These are phyloP conservation scores for Muricea muricata DNA, from an alignment of 92 coral and sea anemone genomes.

Conservation along the genomic window DNA sequence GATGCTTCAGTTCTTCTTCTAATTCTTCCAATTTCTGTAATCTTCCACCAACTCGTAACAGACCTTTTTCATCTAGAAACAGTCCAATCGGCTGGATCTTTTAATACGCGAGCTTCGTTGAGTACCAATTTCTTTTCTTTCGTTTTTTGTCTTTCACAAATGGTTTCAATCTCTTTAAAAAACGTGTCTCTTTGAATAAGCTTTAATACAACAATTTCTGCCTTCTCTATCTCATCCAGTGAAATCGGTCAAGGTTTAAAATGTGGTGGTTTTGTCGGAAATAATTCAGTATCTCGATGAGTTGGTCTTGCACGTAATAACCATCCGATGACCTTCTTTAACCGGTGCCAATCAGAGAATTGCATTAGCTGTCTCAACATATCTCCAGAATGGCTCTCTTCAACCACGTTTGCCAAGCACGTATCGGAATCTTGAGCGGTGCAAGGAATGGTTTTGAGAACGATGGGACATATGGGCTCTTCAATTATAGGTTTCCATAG, in stretches of 20 bases:
- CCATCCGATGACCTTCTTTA: not conserved
- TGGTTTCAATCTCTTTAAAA: not conserved
- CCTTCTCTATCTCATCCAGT: not conserved
- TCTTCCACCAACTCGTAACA: conserved; percentile 73
- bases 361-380: not conserved
- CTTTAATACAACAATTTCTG: not conserved
- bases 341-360: not conserved
- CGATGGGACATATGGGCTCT: not conserved
- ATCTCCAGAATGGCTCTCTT: not conserved
- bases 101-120: not conserved
- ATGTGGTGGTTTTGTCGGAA: too few relatives aligned
- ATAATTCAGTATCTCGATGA: not conserved
- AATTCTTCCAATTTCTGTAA: conserved; percentile 59
- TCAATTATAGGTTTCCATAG: not conserved
- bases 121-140: not conserved
- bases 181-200: not conserved
- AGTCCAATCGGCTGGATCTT: conserved; percentile 49
- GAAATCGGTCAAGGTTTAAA: not conserved
- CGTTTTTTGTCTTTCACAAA: not conserved
- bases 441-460: not conserved
- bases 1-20: conserved; percentile 54
- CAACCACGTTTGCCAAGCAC: not conserved
- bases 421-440: not conserved
- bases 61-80: conserved; percentile 52
- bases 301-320: not conserved